Evolutionary conservation across 2,797 vertebrate genomes (phyloP), one percentile per base, ranked within the genome.

Genomic region (Sorex maritimensis): DNA sequence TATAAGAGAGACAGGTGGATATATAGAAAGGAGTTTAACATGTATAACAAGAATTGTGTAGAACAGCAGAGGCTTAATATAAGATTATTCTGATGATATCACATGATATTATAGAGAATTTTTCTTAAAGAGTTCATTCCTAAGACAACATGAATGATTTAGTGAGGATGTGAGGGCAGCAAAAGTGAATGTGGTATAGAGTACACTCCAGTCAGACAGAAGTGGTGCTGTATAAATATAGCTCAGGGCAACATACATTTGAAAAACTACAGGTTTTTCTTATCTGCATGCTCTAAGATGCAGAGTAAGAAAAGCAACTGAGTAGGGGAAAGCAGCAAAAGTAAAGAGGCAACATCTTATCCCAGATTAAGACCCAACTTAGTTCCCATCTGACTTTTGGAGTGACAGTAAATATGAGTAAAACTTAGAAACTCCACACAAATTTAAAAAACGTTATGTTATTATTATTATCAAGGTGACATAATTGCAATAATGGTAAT

Each of bases 141-240:
- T 69, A 26, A 38, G 13, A 23, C 26, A 15, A 73, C n/a, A 63
- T 8, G 46, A 88, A 2, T 28, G 49, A 41, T 6, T 12, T 5
- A 21, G 91, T 17, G 28, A 17, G 74, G 24, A 12, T 24, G 0
- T 0, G n/a, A 41, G n/a, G 81, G 14, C 1, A 46, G 55, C 0
- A 11, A 1, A 4, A 10, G 1, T 21, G 58, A 2, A 1, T 30
- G 0, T 63, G 15, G 19, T 5, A 26, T 0, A 46, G 3, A 17
- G 1, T 15, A 17, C 2, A 4, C 12, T 67, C 44, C 19, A 52
- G 49, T 10, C 1, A 77, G 7, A 46, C 2, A 8, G 15, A 34
- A 55, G 58, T 61, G 17, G 17, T 55, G 52, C 12, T n/a, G 3
- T 49, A 3, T 17, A 15, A 67, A 34, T 24, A 77, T 94, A 23